Percentiles rank a stretch among this genome's conserved stretches.
Evolutionary conservation across 2,797 vertebrate genomes (phyloP).

Genomic region (Protonibea diacanthus): DNA sequence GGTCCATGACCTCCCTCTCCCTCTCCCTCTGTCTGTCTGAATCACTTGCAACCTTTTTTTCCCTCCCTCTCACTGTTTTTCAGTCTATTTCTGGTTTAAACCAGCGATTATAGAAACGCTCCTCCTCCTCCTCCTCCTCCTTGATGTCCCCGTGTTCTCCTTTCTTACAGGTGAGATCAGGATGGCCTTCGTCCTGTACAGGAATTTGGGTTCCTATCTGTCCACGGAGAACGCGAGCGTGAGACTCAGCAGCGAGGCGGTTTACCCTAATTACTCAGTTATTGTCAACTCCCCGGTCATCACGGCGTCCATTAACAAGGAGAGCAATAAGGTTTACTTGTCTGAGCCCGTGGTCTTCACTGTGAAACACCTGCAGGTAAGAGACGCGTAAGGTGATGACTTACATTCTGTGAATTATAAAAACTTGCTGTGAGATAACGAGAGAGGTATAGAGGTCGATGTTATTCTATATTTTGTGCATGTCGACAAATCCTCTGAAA

Average conservation of each 20-base stretch:
- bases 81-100: constrained; percentile 37
- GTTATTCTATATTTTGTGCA: constrained; percentile 2
- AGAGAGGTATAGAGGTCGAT: neutral
- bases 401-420: neutral
- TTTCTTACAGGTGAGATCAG: constrained; percentile 92
- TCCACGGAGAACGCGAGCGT: constrained; percentile 98
- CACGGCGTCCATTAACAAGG: constrained; percentile 98
- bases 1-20: constrained; percentile 1
- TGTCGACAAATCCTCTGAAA: neutral
- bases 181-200: constrained; percentile 97
- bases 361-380: constrained; percentile 96
- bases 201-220: constrained; percentile 95
- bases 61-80: neutral
- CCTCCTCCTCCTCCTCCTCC: constrained; percentile 8
- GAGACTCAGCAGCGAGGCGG: constrained; percentile 90
- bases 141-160: constrained; percentile 30
- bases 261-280: constrained; percentile 96
- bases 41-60: constrained; percentile 13
- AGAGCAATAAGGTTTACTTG: constrained; percentile 97
- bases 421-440: constrained; percentile 2
- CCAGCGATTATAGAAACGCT: constrained; percentile 21
- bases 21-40: constrained; percentile 1
- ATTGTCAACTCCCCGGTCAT: constrained; percentile 99
- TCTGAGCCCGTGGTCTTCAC: constrained; percentile 97
- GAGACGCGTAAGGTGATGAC: constrained; percentile 5